These are phyloP conservation scores for Periophthalmus modestus DNA, from an alignment of 2,113 vertebrate species.

Conservation along the genomic window DNA sequence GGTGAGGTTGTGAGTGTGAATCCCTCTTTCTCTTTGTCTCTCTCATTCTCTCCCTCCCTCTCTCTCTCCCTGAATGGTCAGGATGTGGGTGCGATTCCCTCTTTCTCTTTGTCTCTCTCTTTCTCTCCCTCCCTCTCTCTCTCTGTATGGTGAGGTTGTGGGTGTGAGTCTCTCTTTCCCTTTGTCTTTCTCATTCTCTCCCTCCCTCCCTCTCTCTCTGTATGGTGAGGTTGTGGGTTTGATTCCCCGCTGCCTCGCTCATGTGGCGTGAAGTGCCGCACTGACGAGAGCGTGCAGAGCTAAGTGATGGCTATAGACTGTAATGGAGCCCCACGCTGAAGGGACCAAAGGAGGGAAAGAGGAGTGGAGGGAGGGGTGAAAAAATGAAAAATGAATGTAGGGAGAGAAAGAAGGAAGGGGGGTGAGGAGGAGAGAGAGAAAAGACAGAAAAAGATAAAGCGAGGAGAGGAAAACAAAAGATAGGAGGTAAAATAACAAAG, in stretches of 20 bases:
- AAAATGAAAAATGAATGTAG: not conserved
- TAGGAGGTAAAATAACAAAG: too few species aligned
- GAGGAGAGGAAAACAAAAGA: not conserved
- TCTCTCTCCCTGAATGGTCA: not conserved
- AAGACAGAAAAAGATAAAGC: conserved; percentile 21
- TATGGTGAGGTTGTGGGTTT: not conserved
- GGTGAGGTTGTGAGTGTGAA: not conserved
- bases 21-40: too few species aligned
- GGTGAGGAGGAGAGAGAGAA: too few species aligned
- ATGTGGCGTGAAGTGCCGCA: not conserved
- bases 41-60: too few species aligned
- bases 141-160: not conserved
- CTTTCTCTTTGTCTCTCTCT: too few species aligned
- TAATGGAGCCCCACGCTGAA: not conserved
- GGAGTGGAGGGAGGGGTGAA: not conserved
- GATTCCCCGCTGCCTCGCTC: not conserved
- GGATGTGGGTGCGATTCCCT: not conserved
- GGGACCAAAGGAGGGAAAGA: too few species aligned
- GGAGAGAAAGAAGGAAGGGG: too few species aligned
- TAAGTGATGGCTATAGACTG: not conserved
- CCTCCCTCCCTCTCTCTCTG: not conserved
- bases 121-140: not conserved
- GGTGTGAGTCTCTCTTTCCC: not conserved
- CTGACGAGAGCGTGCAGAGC: not conserved
- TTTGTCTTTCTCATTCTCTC: too few species aligned